Evolutionary conservation across 2,797 vertebrate species (phyloP), one percentile per base, ranked within the genome.

Genomic region (Aphelocoma californica): DNA sequence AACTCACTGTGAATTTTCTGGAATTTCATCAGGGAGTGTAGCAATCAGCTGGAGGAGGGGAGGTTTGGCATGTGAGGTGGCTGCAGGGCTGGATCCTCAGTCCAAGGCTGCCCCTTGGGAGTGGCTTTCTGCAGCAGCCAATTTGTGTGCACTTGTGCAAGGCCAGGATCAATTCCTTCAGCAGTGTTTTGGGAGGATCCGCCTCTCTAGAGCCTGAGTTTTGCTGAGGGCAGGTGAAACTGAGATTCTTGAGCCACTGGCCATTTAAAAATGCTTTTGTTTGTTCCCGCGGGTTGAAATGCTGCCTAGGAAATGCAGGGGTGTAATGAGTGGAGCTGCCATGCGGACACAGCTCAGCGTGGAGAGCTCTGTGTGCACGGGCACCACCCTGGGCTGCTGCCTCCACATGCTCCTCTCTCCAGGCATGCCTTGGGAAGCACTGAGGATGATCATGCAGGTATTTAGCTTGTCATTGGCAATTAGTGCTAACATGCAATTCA

Each of bases 291-390:
- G 24, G 34, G 34, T 80, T 70, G 31, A 61, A 88, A 23, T 28
- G 48, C 61, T 88, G 73, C 75, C 67, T 70, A 17, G 53, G 40
- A 54, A n/a, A 26, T 56, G 40, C 6, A 64, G 40, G 40, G 10
- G 9, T n/a, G 5, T 32, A 13, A 24, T 40, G 12, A 19, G 12
- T 44, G 2, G 38, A 1, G 15, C 40, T 62, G 69, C 28, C 12
- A 1, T 2, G 12, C 1, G 0, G 50, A 2, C 51, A 34, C 8
- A 8, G 25, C 67, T 88, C 5, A 0, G 4, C 4, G 3, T 29
- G 48, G 26, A 75, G 42, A 44, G 19, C 34, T 57, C 18, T 31
- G 18, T 14, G 1, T 9, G 29, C 31, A 2, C 18, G 12, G 11
- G 15, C 18, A 10, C 40, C 32, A 6, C 51, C 34, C 34, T 47